A percentile compares a stretch with the other conserved stretches of the same genome.
These are phyloP conservation scores for Alosa sapidissima DNA, from an alignment of 2,797 vertebrate genomes.

Conservation along the genomic window DNA sequence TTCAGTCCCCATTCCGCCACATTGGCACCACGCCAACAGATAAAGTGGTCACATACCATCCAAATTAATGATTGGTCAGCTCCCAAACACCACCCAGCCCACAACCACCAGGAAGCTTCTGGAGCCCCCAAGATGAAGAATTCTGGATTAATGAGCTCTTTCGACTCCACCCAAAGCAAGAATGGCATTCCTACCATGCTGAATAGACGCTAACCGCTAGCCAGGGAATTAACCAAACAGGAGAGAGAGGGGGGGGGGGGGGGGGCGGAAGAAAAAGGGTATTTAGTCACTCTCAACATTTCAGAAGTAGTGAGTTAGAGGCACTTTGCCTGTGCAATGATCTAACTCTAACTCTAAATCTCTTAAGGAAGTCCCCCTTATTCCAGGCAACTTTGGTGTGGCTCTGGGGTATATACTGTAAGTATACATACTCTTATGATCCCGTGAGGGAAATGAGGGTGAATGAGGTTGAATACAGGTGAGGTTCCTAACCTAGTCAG, in stretches of 20 bases:
- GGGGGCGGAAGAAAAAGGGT: neutral
- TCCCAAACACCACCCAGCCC: conserved; percentile 52
- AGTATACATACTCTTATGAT: too few species aligned
- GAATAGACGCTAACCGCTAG: conserved; percentile 23
- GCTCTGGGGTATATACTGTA: neutral
- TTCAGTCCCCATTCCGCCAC: conserved; percentile 51
- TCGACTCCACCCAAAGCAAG: conserved; percentile 44
- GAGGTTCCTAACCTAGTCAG: neutral
- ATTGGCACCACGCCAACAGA: conserved; percentile 71
- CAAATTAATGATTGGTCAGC: conserved; percentile 81
- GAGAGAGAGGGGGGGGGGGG: neutral
- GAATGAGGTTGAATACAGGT: neutral
- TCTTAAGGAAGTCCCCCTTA: too few species aligned
- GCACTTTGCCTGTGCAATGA: too few species aligned
- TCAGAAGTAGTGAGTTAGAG: too few species aligned
- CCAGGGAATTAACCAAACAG: neutral
- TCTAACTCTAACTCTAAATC: too few species aligned
- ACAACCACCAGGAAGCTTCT: conserved; percentile 31
- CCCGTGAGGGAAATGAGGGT: too few species aligned
- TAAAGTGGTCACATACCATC: conserved; percentile 76
- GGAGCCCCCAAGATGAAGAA: conserved; percentile 45
- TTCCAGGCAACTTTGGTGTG: too few species aligned
- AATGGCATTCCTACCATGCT: conserved; percentile 27
- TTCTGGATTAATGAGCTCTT: conserved; percentile 37
- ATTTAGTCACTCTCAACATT: neutral